A percentile compares a stretch with the other conserved stretches of the same genome.
phyloP scores from a whole-genome alignment of 2,113 vertebrate species.

The Anoplopoma fimbria region DNA sequence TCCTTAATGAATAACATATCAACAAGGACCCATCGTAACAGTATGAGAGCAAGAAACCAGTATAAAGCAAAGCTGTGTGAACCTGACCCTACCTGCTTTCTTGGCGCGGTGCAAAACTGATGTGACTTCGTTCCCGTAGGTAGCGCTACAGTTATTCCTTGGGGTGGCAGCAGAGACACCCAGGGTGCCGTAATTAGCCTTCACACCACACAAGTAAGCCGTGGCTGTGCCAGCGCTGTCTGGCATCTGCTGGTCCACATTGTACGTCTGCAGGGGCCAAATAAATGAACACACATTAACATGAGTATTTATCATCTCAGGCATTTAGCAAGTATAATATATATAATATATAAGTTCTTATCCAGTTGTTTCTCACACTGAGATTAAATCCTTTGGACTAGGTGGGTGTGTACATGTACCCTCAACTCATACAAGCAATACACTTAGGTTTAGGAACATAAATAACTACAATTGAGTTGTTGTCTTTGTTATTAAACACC shows the following conservation, averaged over 20 bases:
- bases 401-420: background rate
- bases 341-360: too few species aligned
- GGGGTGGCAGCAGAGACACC: conserved; percentile 80
- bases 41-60: background rate
- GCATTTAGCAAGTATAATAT: background rate
- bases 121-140: conserved; percentile 80
- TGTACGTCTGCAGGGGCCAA: conserved; percentile 80
- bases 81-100: conserved; percentile 74
- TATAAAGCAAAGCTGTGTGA: background rate
- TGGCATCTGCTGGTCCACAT: conserved; percentile 87
- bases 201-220: conserved; percentile 86
- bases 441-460: background rate
- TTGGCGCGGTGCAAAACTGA: conserved; percentile 85
- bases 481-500: background rate
- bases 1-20: background rate
- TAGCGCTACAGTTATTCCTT: conserved; percentile 67
- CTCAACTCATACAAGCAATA: background rate
- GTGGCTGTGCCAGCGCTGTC: conserved; percentile 88
- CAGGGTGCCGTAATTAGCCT: conserved; percentile 86
- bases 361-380: background rate
- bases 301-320: background rate
- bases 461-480: background rate
- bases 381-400: background rate
- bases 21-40: background rate
- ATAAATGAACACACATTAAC: background rate